Evolutionary conservation across 1,140 invertebrate genomes (phyloP).

Genomic region (Bombus cullumanus): DNA sequence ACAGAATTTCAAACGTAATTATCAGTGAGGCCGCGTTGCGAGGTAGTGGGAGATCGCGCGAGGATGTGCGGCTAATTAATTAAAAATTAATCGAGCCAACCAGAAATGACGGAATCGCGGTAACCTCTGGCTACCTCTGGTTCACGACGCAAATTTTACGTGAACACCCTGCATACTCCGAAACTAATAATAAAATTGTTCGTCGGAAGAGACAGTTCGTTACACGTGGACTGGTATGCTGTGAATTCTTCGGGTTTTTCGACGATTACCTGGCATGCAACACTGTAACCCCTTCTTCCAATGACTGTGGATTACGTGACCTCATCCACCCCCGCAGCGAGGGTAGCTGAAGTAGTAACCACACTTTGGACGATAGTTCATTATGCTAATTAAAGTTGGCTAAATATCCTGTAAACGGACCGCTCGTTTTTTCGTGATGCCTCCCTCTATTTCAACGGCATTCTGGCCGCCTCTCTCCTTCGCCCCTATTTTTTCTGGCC

Average conservation of each 20-base stretch:
- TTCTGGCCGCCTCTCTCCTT: background rate
- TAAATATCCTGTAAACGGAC: slow-evolving; percentile 54
- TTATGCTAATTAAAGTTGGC: slow-evolving; percentile 70
- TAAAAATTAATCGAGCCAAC: slow-evolving; percentile 53
- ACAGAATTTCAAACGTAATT: slow-evolving; percentile 47
- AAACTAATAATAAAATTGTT: slow-evolving; percentile 61
- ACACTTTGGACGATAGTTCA: slow-evolving; percentile 65
- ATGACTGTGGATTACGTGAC: slow-evolving; percentile 24
- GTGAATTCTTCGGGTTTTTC: slow-evolving; percentile 45
- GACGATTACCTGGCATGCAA: slow-evolving; percentile 12
- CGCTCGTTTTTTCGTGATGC: slow-evolving; percentile 27
- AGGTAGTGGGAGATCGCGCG: background rate
- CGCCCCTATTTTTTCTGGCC: slow-evolving; percentile 33
- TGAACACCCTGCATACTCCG: slow-evolving; percentile 17
- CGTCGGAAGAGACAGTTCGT: background rate
- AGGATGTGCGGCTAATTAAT: slow-evolving; percentile 45
- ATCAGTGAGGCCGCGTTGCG: background rate
- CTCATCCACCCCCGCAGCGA: background rate
- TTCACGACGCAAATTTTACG: background rate
- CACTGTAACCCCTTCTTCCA: slow-evolving; percentile 10
- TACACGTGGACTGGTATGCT: background rate
- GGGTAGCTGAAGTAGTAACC: slow-evolving; percentile 56
- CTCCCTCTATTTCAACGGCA: slow-evolving; percentile 12
- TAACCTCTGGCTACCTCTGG: background rate
- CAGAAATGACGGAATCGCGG: slow-evolving; percentile 3